Evolutionary conservation across 2,888 invertebrate genomes (phyloP), one percentile per base, ranked within the genome.

Genomic region (Amiota mariae): DNA sequence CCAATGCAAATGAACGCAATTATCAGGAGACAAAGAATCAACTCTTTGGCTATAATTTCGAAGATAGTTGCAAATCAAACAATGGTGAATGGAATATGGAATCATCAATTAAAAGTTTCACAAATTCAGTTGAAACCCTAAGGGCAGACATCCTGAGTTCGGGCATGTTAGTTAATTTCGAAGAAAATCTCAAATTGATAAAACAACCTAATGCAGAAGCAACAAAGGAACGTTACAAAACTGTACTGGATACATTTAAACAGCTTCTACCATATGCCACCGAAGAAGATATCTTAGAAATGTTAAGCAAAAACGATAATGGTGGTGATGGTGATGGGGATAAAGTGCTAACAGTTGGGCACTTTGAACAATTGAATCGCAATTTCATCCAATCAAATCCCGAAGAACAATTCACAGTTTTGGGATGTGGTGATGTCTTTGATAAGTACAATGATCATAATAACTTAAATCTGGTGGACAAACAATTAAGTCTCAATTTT

Each of bases 21-120:
- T 90, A 90, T 76, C 89, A 90, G 75, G 80, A 86, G 73, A 89
- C 88, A 0, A 90, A 90, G 78, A 90, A 90, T 74, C 74, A 89
- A 51, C 85, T 85, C 61, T 85, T 88, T 1, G 90, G 90, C 18
- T 90, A 84, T 72, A 88, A 90, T 51, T 88, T 89, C 64, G 77
- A 74, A 13, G 71, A 61, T 18, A 12, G 13, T 67, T 20, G 15
- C 6, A 13, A 49, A 64, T 15, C 13, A 8, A 70, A 70, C 10
- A 76, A 54, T 13, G 67, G 18, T 9, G 49, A 70, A 8, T 75
- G 82, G 49, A 36, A 36, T 36, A 63, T 84, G 10, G 77, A 78
- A 51, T 74, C 73, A 4, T 81, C 79, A n/a, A 81, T 85, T 57
- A 75, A 78, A 10, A 79, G 83, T 49, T 90, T 89, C 73, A 78